Evolutionary conservation across 2,797 vertebrate genomes (phyloP), one percentile per base, ranked within the genome.

Genomic region (Bovichtus diacanthus): DNA sequence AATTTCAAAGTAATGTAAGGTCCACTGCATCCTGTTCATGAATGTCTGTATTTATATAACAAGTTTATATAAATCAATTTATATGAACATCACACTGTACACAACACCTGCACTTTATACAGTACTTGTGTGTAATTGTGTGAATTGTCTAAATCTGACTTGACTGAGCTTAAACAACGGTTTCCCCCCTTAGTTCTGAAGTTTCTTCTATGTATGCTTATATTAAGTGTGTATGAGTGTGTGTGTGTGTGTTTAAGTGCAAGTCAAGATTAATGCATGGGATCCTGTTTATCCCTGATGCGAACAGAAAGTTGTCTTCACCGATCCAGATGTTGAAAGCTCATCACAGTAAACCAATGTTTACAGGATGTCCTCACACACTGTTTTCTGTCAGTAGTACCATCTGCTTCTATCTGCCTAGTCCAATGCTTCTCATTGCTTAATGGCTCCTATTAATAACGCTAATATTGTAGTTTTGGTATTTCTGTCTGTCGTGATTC

Each of bases 331-430:
- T 86, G 83, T 80, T 74, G 62, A 82, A 71, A 59, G 36, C 65
- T 79, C 47, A 56, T 67, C 59, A 66, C 63, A 55, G 63, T 56
- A 58, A 58, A 71, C 38, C 70, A 51, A 63, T 77, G 70, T 61
- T 77, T 67, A 51, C 66, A 76, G 54, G 83, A 83, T 82, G 72
- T 74, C 65, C 70, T 85, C 68, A 80, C 60, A 54, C 56, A 63
- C 68, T 73, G 60, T 83, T 62, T 87, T 65, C 75, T 68, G 50
- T 68, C 77, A 74, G 66, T 83, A 27, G 41, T 46, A 55, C 81
- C 80, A 81, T 88, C 77, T 90, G 88, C 89, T 90, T 86, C 53
- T 82, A 77, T 82, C 75, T 75, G 82, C 85, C 70, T 70, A 58
- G 56, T 75, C 29, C 56, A 60, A 11, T 78, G 87, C 88, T 87